phyloP scores from a whole-genome alignment of 2,113 vertebrate species.

The Charina bottae region DNA sequence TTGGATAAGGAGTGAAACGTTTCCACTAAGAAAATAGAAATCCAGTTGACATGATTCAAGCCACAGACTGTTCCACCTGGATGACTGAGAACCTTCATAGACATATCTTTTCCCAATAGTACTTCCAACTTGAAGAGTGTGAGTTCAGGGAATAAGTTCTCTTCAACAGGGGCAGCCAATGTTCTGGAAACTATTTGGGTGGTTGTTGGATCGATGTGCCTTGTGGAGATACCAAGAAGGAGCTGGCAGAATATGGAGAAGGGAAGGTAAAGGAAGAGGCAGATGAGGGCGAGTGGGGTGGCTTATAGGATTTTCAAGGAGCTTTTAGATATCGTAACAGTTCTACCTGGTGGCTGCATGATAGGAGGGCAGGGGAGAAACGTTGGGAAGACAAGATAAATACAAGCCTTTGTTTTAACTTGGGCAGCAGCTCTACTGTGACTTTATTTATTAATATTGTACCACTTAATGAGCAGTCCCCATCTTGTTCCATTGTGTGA shows the following conservation, averaged over 20 bases:
- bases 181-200: background rate
- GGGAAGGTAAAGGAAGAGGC: background rate
- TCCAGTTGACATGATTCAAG: too few relatives aligned
- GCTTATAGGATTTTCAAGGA: background rate
- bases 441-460: background rate
- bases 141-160: background rate
- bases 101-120: background rate
- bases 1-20: too few relatives aligned
- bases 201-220: background rate
- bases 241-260: background rate
- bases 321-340: background rate
- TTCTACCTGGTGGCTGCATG: background rate
- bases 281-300: background rate
- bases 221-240: background rate
- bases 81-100: too few relatives aligned
- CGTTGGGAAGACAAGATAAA: background rate
- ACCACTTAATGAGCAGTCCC: background rate
- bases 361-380: background rate
- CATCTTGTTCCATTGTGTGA: too few relatives aligned
- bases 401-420: background rate
- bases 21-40: too few relatives aligned
- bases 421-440: background rate
- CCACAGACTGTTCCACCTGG: too few relatives aligned
- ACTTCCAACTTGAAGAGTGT: background rate
- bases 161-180: background rate